phyloP scores from a whole-genome alignment of 2,888 invertebrate species.

The Stenurella melanura region DNA sequence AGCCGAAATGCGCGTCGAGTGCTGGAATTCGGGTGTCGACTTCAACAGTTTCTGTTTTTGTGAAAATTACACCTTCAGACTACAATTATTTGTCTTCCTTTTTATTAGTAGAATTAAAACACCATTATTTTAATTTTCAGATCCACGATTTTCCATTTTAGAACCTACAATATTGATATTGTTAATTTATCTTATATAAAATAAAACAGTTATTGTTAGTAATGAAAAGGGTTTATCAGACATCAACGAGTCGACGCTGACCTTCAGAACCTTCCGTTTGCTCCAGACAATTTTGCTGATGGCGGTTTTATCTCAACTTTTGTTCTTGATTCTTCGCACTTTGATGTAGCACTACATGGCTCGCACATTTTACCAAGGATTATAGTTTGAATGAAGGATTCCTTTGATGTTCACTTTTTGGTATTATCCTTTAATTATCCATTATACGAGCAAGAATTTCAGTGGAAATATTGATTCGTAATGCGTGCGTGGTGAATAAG shows the following conservation, averaged over 20 bases:
- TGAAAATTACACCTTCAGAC: too few species aligned
- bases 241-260: background rate
- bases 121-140: too few species aligned
- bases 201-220: too few species aligned
- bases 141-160: too few species aligned
- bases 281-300: constrained; percentile 21
- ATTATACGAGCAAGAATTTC: constrained; percentile 26
- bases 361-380: constrained; percentile 11
- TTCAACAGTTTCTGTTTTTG: too few species aligned
- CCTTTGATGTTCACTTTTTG: constrained; percentile 27
- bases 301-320: constrained; percentile 27
- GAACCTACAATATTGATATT: too few species aligned
- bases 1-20: too few species aligned
- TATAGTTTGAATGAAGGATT: constrained; percentile 14
- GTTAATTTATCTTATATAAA: too few species aligned
- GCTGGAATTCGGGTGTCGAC: too few species aligned
- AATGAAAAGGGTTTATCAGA: background rate
- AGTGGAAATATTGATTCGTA: constrained; percentile 2
- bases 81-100: too few species aligned
- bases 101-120: too few species aligned
- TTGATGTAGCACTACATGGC: constrained; percentile 25
- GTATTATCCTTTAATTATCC: constrained; percentile 25
- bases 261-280: constrained; percentile 21
- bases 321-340: constrained; percentile 25
- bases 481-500: background rate